phyloP scores from a whole-genome alignment of 2,888 invertebrate species.

The Troides aeacus region DNA sequence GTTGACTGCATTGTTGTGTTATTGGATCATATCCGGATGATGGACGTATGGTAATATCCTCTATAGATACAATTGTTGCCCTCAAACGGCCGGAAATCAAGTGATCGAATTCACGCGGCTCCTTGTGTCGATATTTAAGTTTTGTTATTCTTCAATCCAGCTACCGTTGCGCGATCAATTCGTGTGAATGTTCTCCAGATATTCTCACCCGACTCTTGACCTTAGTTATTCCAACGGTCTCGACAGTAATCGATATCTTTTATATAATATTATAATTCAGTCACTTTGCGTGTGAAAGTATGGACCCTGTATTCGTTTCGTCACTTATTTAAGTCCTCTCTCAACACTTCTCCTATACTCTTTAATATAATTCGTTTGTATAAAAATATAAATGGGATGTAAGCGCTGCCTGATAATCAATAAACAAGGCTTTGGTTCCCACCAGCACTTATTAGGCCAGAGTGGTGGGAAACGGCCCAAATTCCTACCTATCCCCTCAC shows the following conservation, averaged over 20 bases:
- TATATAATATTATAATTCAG: conserved; percentile 3
- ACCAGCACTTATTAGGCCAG: too few species aligned
- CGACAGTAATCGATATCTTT: conserved; percentile 33
- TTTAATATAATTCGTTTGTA: too few species aligned
- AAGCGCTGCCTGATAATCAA: too few species aligned
- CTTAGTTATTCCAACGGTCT: conserved; percentile 62
- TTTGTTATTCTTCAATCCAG: conserved; percentile 75
- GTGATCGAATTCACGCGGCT: conserved; percentile 47
- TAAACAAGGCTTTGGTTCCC: too few species aligned
- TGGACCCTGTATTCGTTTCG: background rate
- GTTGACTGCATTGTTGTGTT: conserved; percentile 54
- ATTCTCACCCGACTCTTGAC: conserved; percentile 51
- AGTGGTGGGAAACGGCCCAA: too few species aligned
- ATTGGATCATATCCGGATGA: conserved; percentile 73
- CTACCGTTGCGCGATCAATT: conserved; percentile 66
- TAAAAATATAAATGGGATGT: too few species aligned
- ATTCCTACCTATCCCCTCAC: too few species aligned
- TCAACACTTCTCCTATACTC: too few species aligned
- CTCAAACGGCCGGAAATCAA: conserved; percentile 49
- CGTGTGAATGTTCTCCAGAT: conserved; percentile 56
- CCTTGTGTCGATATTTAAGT: conserved; percentile 42
- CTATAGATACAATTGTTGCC: conserved; percentile 48
- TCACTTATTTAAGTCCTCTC: too few species aligned
- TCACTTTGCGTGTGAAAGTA: conserved; percentile 21
- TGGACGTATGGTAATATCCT: conserved; percentile 74